These are phyloP conservation scores for Agrochola lychnidis DNA, from an alignment of 2,888 invertebrate genomes.

Conservation along the genomic window DNA sequence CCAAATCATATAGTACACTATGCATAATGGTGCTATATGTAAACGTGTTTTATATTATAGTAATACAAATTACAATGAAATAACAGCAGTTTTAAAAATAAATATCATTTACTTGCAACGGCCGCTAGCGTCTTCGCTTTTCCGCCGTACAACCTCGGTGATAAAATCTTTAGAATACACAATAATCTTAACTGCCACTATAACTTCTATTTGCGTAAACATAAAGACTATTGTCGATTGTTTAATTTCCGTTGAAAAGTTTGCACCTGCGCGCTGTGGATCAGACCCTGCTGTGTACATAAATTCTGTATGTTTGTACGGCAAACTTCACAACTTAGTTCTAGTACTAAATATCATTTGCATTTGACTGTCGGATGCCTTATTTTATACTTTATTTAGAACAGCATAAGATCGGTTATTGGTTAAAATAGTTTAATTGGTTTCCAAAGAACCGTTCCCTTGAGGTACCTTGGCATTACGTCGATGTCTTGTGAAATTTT, in stretches of 20 bases:
- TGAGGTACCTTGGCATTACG: constrained; percentile 52
- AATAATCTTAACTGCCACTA: constrained; percentile 28
- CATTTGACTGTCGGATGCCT: constrained; percentile 1
- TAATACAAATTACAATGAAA: constrained; percentile 35
- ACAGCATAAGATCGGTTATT: constrained; percentile 19
- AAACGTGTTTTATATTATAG: constrained; percentile 19
- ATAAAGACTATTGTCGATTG: constrained; percentile 62
- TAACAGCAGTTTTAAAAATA: constrained; percentile 60
- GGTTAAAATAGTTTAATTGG: constrained; percentile 20
- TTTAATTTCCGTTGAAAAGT: constrained; percentile 40
- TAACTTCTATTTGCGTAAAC: constrained; percentile 45
- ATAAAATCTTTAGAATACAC: constrained; percentile 71
- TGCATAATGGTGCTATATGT: constrained; percentile 6
- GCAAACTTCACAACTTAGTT: constrained; percentile 60
- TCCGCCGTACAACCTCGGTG: constrained; percentile 76
- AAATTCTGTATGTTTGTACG: constrained; percentile 70
- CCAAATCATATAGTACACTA: constrained; percentile 5
- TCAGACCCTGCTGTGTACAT: constrained; percentile 66
- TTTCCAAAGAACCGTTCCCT: constrained; percentile 46
- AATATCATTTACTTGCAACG: constrained; percentile 59
- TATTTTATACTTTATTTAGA: constrained; percentile 42
- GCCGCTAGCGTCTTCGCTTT: constrained; percentile 71
- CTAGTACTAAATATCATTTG: constrained; percentile 48
- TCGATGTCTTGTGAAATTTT: constrained; percentile 56
- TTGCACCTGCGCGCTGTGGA: constrained; percentile 60